Base-by-base conservation (phyloP, 2,797 vertebrate genomes). In the Sebastiscus tertius region DNA sequence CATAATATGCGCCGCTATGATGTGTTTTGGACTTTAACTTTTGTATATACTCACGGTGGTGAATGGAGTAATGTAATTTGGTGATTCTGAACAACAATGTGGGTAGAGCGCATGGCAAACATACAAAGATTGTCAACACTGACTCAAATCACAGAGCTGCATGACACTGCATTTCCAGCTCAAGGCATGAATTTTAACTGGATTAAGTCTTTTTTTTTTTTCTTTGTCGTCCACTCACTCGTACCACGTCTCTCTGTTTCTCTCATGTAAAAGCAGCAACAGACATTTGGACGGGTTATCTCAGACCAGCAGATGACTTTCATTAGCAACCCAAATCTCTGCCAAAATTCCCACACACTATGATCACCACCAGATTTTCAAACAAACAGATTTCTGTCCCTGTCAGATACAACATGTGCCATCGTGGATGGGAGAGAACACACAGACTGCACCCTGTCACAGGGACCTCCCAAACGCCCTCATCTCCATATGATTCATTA, bases 221-320 rank as follows among this genome's bases (percentile, higher is more conserved):
- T 72, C 34, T 80, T 55, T 71, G 31, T 60, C 70, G 13, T 8
- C 58, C 42, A 6, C 70, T 68, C 73, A 24, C 34, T 76, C 31
- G 4, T 29, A 67, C 65, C 61, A 31, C 11, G 12, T 18, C 42
- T 73, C 55, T 62, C 54, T 60, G n/a, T 39, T 14, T 29, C 29
- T 59, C 72, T 55, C 27, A 55, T 62, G 70, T 56, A 59, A 78
- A 66, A 52, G 78, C 83, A 73, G 69, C 67, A 33, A 16, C 76
- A 88, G 67, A 68, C 77, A 67, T 80, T 81, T 39, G 33, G 79
- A 46, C 34, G 64, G 75, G 76, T 85, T 82, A 85, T 88, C 81
- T 86, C 74, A 72, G 84, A 74, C 75, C 83, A 82, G 70, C 89
- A 88, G 82, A 91, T 77, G 87, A 88, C 75, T 88, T 88, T 87